Percentiles rank a stretch among this genome's conserved stretches.
These are phyloP conservation scores for Sphyrna mokarran DNA, from an alignment of 2,113 vertebrate genomes.

Conservation along the genomic window DNA sequence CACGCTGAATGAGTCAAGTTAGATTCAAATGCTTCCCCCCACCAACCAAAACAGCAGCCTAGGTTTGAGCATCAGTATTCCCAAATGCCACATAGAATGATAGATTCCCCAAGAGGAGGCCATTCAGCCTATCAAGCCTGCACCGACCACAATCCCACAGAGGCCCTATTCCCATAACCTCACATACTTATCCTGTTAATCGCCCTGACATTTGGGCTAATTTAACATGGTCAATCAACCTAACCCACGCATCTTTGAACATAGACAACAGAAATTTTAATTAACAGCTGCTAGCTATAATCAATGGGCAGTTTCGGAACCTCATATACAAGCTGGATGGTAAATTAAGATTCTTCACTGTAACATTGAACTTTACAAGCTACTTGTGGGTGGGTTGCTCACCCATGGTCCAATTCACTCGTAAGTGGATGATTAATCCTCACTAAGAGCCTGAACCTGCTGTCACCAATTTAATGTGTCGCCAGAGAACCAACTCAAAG, in stretches of 20 bases:
- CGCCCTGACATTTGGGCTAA: too few species aligned
- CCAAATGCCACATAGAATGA: background rate
- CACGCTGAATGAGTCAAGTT: background rate
- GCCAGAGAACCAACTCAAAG: background rate
- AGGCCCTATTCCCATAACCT: too few species aligned
- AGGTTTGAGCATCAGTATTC: background rate
- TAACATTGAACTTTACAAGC: background rate
- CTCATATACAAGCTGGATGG: background rate
- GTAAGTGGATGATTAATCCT: too few species aligned
- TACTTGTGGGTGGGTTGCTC: background rate
- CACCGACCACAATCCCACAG: too few species aligned
- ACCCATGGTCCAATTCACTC: background rate
- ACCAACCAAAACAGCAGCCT: background rate
- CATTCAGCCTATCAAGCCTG: too few species aligned
- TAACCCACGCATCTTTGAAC: too few species aligned
- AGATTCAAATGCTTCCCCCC: background rate
- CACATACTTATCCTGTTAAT: too few species aligned
- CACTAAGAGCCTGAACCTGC: background rate
- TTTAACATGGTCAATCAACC: too few species aligned
- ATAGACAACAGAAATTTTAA: background rate
- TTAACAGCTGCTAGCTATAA: background rate
- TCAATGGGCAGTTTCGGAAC: background rate
- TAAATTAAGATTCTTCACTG: background rate
- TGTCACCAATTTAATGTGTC: background rate
- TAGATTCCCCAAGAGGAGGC: too few species aligned